Evolutionary conservation across 2,797 vertebrate species (phyloP).

Genomic region (Coregonus suidteri): DNA sequence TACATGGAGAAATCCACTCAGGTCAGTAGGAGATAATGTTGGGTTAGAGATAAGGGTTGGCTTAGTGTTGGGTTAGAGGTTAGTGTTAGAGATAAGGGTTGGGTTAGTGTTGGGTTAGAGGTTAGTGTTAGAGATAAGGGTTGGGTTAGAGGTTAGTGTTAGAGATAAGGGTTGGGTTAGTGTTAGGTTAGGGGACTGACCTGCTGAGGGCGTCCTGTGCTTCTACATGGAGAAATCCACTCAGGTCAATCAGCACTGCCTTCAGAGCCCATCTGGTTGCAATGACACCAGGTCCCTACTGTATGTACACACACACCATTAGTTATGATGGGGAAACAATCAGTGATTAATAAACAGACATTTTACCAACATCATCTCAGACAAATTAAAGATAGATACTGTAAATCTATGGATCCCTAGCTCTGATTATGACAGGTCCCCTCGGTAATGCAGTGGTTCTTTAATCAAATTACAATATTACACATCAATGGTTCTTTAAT

Average conservation of each 20-base stretch:
- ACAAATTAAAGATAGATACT: not conserved
- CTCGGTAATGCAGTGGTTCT: constrained; percentile 39
- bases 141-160: too few relatives aligned
- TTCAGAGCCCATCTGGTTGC: constrained; percentile 80
- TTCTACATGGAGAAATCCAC: constrained; percentile 75
- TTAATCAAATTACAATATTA: constrained; percentile 46
- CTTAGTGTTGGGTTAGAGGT: too few relatives aligned
- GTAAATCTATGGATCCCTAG: too few relatives aligned
- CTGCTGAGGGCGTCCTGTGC: too few relatives aligned
- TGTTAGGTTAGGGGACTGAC: too few relatives aligned
- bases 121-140: too few relatives aligned
- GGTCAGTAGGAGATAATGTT: not conserved
- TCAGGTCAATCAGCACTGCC: constrained; percentile 94
- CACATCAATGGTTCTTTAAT: constrained; percentile 38
- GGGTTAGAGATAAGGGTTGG: too few relatives aligned
- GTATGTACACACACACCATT: not conserved
- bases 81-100: too few relatives aligned
- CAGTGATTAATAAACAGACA: too few relatives aligned
- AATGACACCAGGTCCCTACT: constrained; percentile 66
- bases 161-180: too few relatives aligned
- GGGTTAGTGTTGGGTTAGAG: too few relatives aligned
- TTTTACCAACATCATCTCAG: not conserved
- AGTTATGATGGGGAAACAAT: not conserved
- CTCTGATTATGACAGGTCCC: constrained; percentile 27
- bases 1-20: constrained; percentile 75